Evolutionary conservation across 2,888 invertebrate species (phyloP).

Genomic region (Pinctada fucata): DNA sequence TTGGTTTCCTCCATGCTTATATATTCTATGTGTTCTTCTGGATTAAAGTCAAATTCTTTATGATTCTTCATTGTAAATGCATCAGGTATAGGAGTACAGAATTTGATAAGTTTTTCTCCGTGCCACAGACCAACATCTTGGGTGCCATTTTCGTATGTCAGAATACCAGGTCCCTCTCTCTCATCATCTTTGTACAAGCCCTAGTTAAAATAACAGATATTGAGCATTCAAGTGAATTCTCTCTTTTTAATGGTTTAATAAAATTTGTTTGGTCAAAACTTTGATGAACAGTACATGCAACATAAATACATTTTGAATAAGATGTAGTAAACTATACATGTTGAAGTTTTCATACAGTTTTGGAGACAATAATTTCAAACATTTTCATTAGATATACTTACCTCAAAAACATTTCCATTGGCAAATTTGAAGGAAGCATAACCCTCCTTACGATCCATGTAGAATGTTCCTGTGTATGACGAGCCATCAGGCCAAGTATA

Average conservation of each 20-base stretch:
- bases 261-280: no score
- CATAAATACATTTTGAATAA: not conserved
- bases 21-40: conserved; percentile 61
- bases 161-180: conserved; percentile 74
- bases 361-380: not conserved
- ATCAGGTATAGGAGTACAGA: conserved; percentile 61
- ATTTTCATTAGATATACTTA: conserved; percentile 42
- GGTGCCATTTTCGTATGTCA: conserved; percentile 69
- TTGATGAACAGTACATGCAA: not conserved
- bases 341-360: not conserved
- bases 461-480: conserved; percentile 72
- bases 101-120: conserved; percentile 71
- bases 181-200: conserved; percentile 75
- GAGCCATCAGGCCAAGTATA: conserved; percentile 75
- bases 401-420: conserved; percentile 74
- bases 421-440: conserved; percentile 72
- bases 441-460: conserved; percentile 75
- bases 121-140: conserved; percentile 76
- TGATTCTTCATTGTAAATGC: conserved; percentile 72
- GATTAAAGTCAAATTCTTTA: conserved; percentile 69
- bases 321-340: no score
- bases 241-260: no score
- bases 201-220: conserved; percentile 52
- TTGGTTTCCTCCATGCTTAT: conserved; percentile 46
- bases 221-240: not conserved